A percentile compares a stretch with the other conserved stretches of the same genome.
Conservation (phyloP, 2,797 vertebrate species). For the Erethizon dorsatum region DNA sequence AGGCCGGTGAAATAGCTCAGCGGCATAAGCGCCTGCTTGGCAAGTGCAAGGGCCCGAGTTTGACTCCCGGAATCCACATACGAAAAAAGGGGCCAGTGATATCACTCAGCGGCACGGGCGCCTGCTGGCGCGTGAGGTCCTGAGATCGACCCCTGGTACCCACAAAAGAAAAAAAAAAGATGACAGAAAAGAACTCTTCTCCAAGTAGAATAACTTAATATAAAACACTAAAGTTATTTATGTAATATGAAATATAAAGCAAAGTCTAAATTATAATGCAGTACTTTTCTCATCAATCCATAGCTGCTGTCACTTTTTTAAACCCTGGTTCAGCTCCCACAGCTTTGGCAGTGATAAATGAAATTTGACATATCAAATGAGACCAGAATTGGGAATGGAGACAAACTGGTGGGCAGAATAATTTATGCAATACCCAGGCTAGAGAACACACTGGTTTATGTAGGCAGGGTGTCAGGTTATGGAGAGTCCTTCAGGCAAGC, state of each 20-base stretch:
- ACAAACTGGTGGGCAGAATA: neutral
- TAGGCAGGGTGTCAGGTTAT: neutral
- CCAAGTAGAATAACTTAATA: neutral
- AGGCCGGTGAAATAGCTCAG: too few species aligned
- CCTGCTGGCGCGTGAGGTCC: too few species aligned
- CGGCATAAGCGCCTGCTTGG: too few species aligned
- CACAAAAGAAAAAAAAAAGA: too few species aligned
- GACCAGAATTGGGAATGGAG: neutral
- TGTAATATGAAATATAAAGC: neutral
- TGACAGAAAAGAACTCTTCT: neutral
- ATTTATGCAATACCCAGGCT: neutral
- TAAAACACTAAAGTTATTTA: neutral
- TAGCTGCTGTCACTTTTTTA: neutral
- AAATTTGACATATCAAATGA: neutral
- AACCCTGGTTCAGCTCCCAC: neutral
- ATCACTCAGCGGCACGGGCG: too few species aligned
- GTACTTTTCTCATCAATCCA: neutral
- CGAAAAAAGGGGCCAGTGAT: too few species aligned
- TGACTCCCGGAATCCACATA: too few species aligned
- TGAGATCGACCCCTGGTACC: too few species aligned
- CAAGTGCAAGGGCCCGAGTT: too few species aligned
- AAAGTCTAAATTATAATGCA: neutral
- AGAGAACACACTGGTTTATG: neutral
- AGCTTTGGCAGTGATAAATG: constrained; percentile 20
- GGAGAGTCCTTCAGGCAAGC: neutral